Base-by-base conservation (phyloP, 2,888 invertebrate species). In the Clostera curtula region DNA sequence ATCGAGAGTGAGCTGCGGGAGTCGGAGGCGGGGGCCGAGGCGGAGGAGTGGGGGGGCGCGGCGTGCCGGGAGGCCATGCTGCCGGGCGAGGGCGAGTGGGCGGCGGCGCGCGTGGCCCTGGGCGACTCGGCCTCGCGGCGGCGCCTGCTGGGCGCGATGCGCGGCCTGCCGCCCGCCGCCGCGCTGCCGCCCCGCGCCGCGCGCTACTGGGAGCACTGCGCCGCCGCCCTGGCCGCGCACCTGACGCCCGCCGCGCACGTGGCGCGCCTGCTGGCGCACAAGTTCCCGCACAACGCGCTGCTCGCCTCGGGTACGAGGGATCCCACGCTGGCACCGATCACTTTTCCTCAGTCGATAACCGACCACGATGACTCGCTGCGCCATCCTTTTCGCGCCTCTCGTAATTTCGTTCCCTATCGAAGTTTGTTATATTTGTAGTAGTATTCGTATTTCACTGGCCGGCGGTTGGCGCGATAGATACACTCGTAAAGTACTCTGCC, bases 121-220 rank as follows among this genome's bases (percentile, higher is more conserved):
- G 42, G 37, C 35, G 49, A 31, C 26, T 37, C 16, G 27, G 43
- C 14, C 29, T 34, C 28, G 29, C 42, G 38, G 27, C 29, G 30
- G 36, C 42, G 26, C 25, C 36, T 35, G 27, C 42, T 34, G 24
- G 20, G 10, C n/a, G 5, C 20, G 26, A 5, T 9, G 23, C 16
- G 14, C 14, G 15, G 25, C 10, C 2, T 8, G 9, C 2, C 5
- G 15, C 3, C 6, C 16, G n/a, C 3, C 23, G 8, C 3, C 15
- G 15, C 17, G 12, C n/a, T 12, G 24, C 19, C 16, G 31, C 36
- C 27, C 41, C 26, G 40, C 14, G 31, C 25, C 4, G 25, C 14
- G 38, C 62, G 66, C 35, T 67, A 58, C 63, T 49, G 44, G 43
- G 68, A 69, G 67, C 59, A 61, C 44, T 24, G 29, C 28, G 68